Base-by-base conservation (phyloP, 2,888 invertebrate genomes). In the Elaeidobius kamerunicus region DNA sequence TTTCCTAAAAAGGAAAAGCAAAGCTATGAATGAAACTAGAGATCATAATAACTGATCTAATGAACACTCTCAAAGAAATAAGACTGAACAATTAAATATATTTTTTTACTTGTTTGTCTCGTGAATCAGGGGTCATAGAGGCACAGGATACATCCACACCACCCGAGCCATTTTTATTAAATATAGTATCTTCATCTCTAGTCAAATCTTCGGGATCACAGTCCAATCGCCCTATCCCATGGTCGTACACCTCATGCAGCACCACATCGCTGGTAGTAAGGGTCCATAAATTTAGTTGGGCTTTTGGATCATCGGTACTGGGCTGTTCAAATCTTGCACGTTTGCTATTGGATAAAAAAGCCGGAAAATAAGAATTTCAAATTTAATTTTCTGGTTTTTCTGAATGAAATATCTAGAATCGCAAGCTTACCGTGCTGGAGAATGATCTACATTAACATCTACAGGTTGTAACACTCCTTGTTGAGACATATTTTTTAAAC, bases 161-260 rank as follows among this genome's bases (percentile, higher is more conserved):
- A 11, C 63, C 58, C 4, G 60, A 61, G 38, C 61, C 64, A 48
- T 56, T 60, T 47, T 61, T 65, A 39, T 54, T 60, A 47, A 64
- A 66, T 53, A 66, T 66, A 12, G 43, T 43, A 19, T 49, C 49
- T 3, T 41, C 15, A 43, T 63, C 63, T 51, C 62, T 64, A 27
- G 59, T 57, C n/a, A 63, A 53, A 51, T 60, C 62, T 27, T 69
- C 68, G 11, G 66, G 63, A 57, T 72, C 72, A 57, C 67, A 67
- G 40, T 69, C 71, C 41, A 84, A 66, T 73, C 81, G 77, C 16
- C 78, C 76, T 15, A 84, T 77, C 36, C 83, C 84, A 75, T 80
- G 78, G 61, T 83, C 82, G 59, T 77, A 75, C 47, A 78, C 64
- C 42, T 77, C 75, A 57, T 79, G 77, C 15, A 76, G 69, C 52